Conservation (phyloP, 2,113 vertebrate species). For the Acrocephalus kingi region DNA sequence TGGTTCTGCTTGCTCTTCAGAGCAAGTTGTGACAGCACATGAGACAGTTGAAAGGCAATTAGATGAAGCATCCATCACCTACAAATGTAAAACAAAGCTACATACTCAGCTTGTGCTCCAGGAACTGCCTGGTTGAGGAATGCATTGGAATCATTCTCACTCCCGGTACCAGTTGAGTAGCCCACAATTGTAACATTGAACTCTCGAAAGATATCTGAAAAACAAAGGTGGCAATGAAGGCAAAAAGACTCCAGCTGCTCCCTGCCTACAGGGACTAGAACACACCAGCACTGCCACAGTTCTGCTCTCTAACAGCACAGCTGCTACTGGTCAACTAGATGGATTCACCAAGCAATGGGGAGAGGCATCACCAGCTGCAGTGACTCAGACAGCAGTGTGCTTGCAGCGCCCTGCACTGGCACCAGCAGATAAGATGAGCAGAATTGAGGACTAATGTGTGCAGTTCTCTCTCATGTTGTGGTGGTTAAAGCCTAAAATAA, state of each 20-base stretch:
- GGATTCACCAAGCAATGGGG: neutral
- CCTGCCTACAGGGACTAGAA: neutral
- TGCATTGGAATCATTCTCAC: neutral
- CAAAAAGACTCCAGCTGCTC: neutral
- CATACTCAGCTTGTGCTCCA: conserved; percentile 79
- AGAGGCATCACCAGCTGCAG: neutral
- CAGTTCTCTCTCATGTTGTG: neutral
- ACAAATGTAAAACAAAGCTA: neutral
- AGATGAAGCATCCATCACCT: neutral
- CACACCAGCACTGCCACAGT: neutral
- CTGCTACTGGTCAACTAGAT: neutral
- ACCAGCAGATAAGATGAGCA: fast-evolving
- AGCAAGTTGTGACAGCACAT: conserved; percentile 39
- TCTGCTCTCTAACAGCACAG: neutral
- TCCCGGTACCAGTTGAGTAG: conserved; percentile 77
- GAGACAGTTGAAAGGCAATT: conserved; percentile 11
- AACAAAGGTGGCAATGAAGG: neutral
- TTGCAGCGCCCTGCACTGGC: neutral
- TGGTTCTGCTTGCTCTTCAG: conserved; percentile 34
- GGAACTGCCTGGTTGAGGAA: conserved; percentile 91
- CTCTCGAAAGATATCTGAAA: conserved; percentile 86
- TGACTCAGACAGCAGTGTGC: fast-evolving
- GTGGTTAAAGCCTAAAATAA: neutral
- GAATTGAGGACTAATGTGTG: neutral
- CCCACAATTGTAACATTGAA: conserved; percentile 79